Evolutionary conservation across 2,888 invertebrate genomes (phyloP).

Genomic region (Cyclophora albipunctata): DNA sequence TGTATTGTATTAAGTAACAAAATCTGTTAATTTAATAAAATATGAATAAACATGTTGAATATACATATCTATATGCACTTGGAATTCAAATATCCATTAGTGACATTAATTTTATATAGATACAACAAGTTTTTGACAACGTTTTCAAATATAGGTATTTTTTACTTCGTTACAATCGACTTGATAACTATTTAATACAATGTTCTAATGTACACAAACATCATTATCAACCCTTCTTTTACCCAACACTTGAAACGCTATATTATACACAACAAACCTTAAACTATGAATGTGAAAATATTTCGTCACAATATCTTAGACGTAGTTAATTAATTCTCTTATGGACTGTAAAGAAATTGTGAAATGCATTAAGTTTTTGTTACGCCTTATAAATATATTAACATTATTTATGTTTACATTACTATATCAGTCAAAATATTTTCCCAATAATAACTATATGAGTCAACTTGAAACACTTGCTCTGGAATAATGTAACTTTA

Average conservation of each 20-base stretch:
- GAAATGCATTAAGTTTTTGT: slow-evolving; percentile 73
- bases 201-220: slow-evolving; percentile 62
- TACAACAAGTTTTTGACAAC: slow-evolving; percentile 69
- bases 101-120: slow-evolving; percentile 52
- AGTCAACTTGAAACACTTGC: slow-evolving; percentile 27
- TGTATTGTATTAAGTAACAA: slow-evolving; percentile 29
- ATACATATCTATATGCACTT: slow-evolving; percentile 45
- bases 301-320: slow-evolving; percentile 67
- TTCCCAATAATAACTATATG: slow-evolving; percentile 53
- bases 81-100: slow-evolving; percentile 63
- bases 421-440: slow-evolving; percentile 74
- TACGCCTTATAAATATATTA: slow-evolving; percentile 71
- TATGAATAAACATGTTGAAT: slow-evolving; percentile 53
- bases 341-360: slow-evolving; percentile 73
- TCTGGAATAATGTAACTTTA: neutral
- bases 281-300: slow-evolving; percentile 71
- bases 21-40: slow-evolving; percentile 49
- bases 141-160: slow-evolving; percentile 71
- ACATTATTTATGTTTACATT: slow-evolving; percentile 61
- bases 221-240: slow-evolving; percentile 59
- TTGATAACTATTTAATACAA: slow-evolving; percentile 66
- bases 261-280: slow-evolving; percentile 72
- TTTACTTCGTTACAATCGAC: slow-evolving; percentile 65
- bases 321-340: slow-evolving; percentile 55
- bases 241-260: slow-evolving; percentile 64